Conservation (phyloP, 2,888 invertebrate genomes). For the Hypena proboscidalis region DNA sequence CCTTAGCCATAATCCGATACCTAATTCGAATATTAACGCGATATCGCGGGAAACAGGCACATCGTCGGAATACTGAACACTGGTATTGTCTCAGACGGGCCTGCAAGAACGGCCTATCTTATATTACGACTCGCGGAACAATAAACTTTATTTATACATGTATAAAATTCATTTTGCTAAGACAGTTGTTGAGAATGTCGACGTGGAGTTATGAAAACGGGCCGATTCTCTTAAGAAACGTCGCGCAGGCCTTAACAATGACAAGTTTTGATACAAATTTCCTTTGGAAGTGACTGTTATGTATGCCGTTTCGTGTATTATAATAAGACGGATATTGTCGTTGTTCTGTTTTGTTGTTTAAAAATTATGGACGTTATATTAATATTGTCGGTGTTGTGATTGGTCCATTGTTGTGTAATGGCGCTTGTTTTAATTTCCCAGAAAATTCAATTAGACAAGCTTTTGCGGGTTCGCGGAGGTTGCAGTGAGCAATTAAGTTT, state of each 20-base stretch:
- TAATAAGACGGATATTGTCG: constrained; percentile 42
- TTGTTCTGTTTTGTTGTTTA: constrained; percentile 36
- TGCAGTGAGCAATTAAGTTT: too few species aligned
- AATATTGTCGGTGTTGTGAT: constrained; percentile 20
- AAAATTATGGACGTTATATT: constrained; percentile 28
- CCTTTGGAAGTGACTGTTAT: constrained; percentile 63
- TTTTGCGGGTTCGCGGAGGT: neutral
- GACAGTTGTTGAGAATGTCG: constrained; percentile 19
- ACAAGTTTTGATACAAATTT: constrained; percentile 70
- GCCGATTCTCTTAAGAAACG: constrained; percentile 40
- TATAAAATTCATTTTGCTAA: constrained; percentile 47
- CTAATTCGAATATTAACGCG: constrained; percentile 67
- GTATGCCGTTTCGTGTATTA: constrained; percentile 49
- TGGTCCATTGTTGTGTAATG: neutral
- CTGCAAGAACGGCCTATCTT: constrained; percentile 37
- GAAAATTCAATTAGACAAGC: neutral
- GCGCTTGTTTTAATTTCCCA: neutral
- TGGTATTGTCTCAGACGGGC: constrained; percentile 52
- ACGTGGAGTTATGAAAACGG: constrained; percentile 59
- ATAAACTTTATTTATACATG: constrained; percentile 41
- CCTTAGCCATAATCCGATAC: constrained; percentile 57
- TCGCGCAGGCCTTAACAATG: constrained; percentile 54
- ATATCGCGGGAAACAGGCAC: constrained; percentile 70
- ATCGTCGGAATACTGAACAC: constrained; percentile 64
- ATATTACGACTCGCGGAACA: constrained; percentile 25